Conservation (phyloP, 2,113 vertebrate genomes). For the Myiagra hebetior region DNA sequence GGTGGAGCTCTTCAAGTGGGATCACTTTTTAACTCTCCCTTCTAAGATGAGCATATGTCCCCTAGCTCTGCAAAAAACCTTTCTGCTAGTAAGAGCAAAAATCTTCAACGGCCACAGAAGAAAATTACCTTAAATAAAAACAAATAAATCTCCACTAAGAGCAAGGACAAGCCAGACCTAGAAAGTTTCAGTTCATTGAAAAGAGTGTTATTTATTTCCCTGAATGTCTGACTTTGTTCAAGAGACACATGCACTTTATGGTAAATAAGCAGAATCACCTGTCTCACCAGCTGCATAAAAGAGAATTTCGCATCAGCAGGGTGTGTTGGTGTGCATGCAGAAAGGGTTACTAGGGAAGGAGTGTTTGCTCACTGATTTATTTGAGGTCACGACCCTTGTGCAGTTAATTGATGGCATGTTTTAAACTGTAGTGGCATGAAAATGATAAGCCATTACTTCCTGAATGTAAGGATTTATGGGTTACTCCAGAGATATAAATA, state of each 20-base stretch:
- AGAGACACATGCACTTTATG: not conserved
- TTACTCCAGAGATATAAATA: constrained; percentile 1
- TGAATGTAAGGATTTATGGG: constrained; percentile 9
- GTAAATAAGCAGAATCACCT: not conserved
- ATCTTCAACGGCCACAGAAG: accelerated
- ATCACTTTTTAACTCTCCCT: not conserved
- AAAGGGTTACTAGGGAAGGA: not conserved
- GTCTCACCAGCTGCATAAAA: not conserved
- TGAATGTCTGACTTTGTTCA: not conserved
- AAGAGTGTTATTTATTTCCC: not conserved
- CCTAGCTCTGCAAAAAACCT: not conserved
- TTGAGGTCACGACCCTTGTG: not conserved
- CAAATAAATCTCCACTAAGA: not conserved
- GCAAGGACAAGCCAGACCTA: not conserved
- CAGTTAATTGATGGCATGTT: constrained; percentile 14
- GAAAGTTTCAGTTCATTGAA: not conserved
- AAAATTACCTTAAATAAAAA: not conserved
- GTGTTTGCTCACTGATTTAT: constrained; percentile 19
- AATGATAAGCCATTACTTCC: not conserved
- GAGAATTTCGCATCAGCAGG: not conserved
- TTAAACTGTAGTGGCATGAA: not conserved
- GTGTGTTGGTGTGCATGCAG: not conserved
- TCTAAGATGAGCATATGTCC: not conserved
- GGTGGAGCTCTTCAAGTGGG: not conserved
- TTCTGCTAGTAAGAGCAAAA: not conserved